A percentile compares a stretch with the other conserved stretches of the same genome.
These are phyloP conservation scores for Apeltes quadracus DNA, from an alignment of 2,113 vertebrate genomes.

Conservation along the genomic window DNA sequence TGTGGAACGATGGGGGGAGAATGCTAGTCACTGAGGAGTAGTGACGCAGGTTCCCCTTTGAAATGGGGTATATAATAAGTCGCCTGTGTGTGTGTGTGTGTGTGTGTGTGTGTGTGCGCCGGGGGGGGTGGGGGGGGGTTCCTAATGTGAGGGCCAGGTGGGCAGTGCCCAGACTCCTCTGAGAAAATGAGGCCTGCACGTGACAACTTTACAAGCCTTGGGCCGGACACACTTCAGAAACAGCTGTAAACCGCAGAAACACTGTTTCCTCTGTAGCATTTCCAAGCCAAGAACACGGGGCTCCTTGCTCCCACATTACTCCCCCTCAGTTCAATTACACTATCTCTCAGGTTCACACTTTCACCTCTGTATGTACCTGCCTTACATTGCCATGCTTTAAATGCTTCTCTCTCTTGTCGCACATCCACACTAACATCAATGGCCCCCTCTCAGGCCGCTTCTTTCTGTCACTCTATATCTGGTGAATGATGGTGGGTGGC, in stretches of 20 bases:
- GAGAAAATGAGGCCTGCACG: constrained; percentile 66
- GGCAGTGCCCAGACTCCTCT: constrained; percentile 60
- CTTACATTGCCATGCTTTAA: constrained; percentile 23
- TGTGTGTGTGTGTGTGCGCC: constrained; percentile 38
- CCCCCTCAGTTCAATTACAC: constrained; percentile 42
- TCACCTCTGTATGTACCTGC: constrained; percentile 20
- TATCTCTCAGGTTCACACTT: constrained; percentile 49
- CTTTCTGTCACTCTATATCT: constrained; percentile 61
- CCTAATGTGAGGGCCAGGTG: constrained; percentile 62
- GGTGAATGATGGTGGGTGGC: constrained; percentile 78
- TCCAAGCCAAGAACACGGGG: constrained; percentile 37
- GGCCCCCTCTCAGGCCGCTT: constrained; percentile 42
- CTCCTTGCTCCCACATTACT: constrained; percentile 34
- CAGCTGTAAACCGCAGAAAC: constrained; percentile 71
- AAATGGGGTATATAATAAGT: constrained; percentile 63
- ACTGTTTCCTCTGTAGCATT: constrained; percentile 62
- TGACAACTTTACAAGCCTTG: constrained; percentile 75
- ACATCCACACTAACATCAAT: constrained; percentile 20
- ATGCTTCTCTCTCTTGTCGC: constrained; percentile 17
- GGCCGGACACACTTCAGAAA: constrained; percentile 72
- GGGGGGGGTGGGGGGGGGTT: constrained; percentile 23
- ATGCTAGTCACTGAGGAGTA: constrained; percentile 39
- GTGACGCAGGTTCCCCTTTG: constrained; percentile 65
- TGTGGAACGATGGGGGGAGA: constrained; percentile 44
- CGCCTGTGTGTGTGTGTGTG: constrained; percentile 51